Conservation (phyloP, 2,888 invertebrate species). For the Phania funesta region DNA sequence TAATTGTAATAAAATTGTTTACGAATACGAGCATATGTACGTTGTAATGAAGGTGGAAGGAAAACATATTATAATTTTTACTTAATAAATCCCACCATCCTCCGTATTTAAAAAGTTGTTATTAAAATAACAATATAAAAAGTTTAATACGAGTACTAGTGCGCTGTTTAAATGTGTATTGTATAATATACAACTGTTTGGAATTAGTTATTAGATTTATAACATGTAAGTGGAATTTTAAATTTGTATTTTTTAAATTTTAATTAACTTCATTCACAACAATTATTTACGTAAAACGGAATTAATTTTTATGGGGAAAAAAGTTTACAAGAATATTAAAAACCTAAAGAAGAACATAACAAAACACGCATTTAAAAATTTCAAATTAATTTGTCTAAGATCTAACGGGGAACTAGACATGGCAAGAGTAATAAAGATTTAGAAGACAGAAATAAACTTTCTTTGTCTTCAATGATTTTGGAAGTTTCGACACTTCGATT, state of each 20-base stretch:
- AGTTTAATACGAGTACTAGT: neutral
- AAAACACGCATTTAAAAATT: neutral
- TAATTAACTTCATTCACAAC: neutral
- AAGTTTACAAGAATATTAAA: neutral
- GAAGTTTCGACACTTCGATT: no score
- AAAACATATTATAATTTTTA: neutral
- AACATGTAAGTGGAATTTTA: neutral
- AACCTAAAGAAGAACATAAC: slow-evolving; percentile 3
- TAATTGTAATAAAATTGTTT: slow-evolving; percentile 35
- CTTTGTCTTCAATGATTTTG: no score
- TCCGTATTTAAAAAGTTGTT: neutral
- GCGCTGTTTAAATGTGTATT: neutral
- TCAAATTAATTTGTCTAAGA: no score
- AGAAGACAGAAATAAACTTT: no score
- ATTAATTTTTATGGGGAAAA: neutral
- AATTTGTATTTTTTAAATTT: neutral
- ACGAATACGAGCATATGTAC: neutral
- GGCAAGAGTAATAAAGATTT: no score
- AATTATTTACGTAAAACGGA: neutral
- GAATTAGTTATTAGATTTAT: neutral
- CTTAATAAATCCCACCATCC: neutral
- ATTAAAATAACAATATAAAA: neutral
- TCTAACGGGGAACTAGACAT: no score
- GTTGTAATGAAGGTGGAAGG: neutral
- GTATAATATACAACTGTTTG: neutral